Conservation (phyloP, 2,797 vertebrate genomes). For the Phoebastria nigripes region DNA sequence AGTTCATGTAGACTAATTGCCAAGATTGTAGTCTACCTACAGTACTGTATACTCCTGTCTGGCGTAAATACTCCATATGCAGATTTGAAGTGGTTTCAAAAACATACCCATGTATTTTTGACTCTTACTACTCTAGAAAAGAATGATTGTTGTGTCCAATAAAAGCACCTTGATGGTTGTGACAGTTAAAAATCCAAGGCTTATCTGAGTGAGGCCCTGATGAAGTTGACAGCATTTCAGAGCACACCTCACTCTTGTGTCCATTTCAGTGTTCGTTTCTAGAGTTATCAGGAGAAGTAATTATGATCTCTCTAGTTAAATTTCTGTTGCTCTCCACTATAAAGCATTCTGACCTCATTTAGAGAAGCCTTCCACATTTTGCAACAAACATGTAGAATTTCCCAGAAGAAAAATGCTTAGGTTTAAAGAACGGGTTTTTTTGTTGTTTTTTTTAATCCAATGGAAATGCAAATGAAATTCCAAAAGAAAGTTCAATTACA, state of each 20-base stretch:
- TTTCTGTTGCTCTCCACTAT: background rate
- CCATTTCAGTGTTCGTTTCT: background rate
- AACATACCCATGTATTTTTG: background rate
- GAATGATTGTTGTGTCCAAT: background rate
- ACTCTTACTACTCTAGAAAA: background rate
- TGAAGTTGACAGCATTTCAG: background rate
- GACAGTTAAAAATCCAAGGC: background rate
- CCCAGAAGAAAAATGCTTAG: background rate
- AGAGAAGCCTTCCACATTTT: background rate
- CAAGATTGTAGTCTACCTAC: background rate
- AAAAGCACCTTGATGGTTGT: background rate
- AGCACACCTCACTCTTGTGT: background rate
- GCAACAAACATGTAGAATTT: background rate
- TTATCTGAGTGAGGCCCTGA: background rate
- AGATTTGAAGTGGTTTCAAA: background rate
- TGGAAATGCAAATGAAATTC: background rate
- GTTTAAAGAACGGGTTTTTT: background rate
- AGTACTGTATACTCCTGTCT: background rate
- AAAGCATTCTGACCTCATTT: background rate
- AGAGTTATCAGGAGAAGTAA: background rate
- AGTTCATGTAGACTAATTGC: background rate
- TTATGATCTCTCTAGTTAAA: background rate
- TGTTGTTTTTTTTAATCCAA: background rate
- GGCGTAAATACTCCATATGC: background rate
- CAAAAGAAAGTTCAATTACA: background rate